These are phyloP conservation scores for Lycocorax pyrrhopterus DNA, from an alignment of 2,113 vertebrate genomes.

Conservation along the genomic window DNA sequence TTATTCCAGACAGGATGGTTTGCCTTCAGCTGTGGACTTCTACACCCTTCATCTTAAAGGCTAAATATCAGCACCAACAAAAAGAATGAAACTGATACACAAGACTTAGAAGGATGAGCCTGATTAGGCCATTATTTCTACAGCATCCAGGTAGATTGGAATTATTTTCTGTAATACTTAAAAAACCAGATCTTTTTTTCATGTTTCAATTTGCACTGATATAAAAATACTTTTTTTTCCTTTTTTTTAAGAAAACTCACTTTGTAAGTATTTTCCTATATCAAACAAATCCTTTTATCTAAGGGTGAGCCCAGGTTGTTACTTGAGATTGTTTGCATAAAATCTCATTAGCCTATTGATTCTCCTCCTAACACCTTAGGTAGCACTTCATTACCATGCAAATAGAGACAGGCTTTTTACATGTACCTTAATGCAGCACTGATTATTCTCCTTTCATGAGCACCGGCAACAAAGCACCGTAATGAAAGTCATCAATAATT, in stretches of 20 bases:
- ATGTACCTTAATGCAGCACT: conserved; percentile 2
- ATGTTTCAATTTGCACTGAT: not conserved
- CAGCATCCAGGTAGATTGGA: not conserved
- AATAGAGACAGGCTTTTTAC: conserved; percentile 37
- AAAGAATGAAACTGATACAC: not conserved
- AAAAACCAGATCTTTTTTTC: not conserved
- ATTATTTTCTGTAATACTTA: not conserved
- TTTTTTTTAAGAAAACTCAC: not conserved
- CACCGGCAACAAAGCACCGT: not conserved
- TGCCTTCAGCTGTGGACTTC: not conserved
- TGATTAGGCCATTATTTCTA: not conserved
- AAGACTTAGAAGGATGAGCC: not conserved
- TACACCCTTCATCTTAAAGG: not conserved
- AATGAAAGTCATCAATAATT: conserved; percentile 52
- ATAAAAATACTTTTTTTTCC: not conserved
- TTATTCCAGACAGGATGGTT: not conserved
- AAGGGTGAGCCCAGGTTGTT: conserved; percentile 15
- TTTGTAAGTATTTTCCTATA: not conserved
- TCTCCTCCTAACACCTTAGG: conserved; percentile 38
- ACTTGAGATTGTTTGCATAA: conserved; percentile 58
- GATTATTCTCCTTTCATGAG: conserved; percentile 22
- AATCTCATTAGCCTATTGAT: conserved; percentile 67
- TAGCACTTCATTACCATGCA: conserved; percentile 60
- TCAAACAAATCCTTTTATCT: conserved; percentile 55
- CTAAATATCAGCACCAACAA: not conserved